phyloP scores from a whole-genome alignment of 1,140 invertebrate species.

The Drosophila leontia region DNA sequence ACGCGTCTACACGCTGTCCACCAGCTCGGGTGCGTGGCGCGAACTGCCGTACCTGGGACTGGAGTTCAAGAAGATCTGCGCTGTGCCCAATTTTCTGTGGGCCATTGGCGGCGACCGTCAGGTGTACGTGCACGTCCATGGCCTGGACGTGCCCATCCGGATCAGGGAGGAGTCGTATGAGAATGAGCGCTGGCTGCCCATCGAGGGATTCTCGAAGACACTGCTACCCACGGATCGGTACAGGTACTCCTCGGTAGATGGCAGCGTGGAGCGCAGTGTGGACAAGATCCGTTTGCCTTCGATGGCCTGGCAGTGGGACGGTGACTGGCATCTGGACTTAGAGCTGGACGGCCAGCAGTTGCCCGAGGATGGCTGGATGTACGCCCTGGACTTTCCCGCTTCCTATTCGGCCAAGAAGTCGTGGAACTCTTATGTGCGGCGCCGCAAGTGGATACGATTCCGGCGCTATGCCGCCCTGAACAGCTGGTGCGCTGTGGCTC shows the following conservation, averaged over 20 bases:
- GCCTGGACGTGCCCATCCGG: slow-evolving; percentile 94
- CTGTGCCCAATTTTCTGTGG: slow-evolving; percentile 94
- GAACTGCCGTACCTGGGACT: slow-evolving; percentile 93
- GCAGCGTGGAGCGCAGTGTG: slow-evolving; percentile 90
- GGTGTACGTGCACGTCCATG: slow-evolving; percentile 95
- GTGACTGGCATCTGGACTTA: slow-evolving; percentile 95
- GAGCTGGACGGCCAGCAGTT: slow-evolving; percentile 94
- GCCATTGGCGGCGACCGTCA: slow-evolving; percentile 96
- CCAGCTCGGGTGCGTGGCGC: slow-evolving; percentile 91
- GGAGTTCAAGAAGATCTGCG: slow-evolving; percentile 94
- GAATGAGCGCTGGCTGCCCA: slow-evolving; percentile 96
- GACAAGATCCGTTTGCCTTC: slow-evolving; percentile 94
- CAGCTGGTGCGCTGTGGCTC: slow-evolving; percentile 95
- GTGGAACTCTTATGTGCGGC: slow-evolving; percentile 96
- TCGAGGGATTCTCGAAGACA: slow-evolving; percentile 93
- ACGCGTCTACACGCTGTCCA: slow-evolving; percentile 92
- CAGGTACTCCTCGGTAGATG: slow-evolving; percentile 93
- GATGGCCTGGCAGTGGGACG: slow-evolving; percentile 97
- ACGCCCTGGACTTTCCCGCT: slow-evolving; percentile 96
- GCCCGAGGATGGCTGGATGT: slow-evolving; percentile 97
- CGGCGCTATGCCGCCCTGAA: slow-evolving; percentile 94
- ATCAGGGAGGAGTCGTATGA: slow-evolving; percentile 96
- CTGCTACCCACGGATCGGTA: slow-evolving; percentile 94
- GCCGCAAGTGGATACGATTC: slow-evolving; percentile 94
- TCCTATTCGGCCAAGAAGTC: slow-evolving; percentile 93